These are phyloP conservation scores for Drosophila pectinifera DNA, from an alignment of 1,140 invertebrate species.

Conservation along the genomic window DNA sequence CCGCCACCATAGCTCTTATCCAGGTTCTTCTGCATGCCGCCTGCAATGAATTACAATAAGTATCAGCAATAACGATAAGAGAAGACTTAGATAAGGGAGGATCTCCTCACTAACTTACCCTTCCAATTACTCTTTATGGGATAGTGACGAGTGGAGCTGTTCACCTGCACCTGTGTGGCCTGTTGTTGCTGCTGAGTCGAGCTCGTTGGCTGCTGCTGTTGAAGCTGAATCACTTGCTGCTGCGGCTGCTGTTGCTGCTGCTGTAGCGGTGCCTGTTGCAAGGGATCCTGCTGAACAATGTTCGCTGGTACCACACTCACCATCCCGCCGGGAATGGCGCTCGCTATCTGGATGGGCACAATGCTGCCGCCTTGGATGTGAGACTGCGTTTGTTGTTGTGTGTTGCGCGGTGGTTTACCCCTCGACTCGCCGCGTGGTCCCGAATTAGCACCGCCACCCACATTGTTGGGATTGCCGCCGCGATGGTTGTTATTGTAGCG, in stretches of 20 bases:
- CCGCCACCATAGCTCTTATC: conserved; percentile 71
- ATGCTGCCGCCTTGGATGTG: conserved; percentile 73
- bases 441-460: conserved; percentile 46
- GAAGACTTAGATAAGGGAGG: no score
- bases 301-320: conserved; percentile 68
- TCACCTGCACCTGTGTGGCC: conserved; percentile 29
- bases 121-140: conserved; percentile 72
- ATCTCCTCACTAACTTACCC: conserved; percentile 12
- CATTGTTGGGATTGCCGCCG: conserved; percentile 66
- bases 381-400: conserved; percentile 45
- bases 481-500: conserved; percentile 74
- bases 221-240: conserved; percentile 50
- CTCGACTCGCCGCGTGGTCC: conserved; percentile 69
- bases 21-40: conserved; percentile 75
- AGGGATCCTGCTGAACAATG: conserved; percentile 57
- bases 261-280: conserved; percentile 32
- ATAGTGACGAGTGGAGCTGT: conserved; percentile 66
- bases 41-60: conserved; percentile 4
- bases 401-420: conserved; percentile 67
- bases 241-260: conserved; percentile 45
- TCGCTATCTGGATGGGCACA: conserved; percentile 61
- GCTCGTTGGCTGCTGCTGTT: conserved; percentile 47
- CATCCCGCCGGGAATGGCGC: conserved; percentile 64
- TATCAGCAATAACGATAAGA: background rate
- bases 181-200: conserved; percentile 44